phyloP scores from a whole-genome alignment of 2,113 vertebrate genomes.

The Xiphophorus hellerii region DNA sequence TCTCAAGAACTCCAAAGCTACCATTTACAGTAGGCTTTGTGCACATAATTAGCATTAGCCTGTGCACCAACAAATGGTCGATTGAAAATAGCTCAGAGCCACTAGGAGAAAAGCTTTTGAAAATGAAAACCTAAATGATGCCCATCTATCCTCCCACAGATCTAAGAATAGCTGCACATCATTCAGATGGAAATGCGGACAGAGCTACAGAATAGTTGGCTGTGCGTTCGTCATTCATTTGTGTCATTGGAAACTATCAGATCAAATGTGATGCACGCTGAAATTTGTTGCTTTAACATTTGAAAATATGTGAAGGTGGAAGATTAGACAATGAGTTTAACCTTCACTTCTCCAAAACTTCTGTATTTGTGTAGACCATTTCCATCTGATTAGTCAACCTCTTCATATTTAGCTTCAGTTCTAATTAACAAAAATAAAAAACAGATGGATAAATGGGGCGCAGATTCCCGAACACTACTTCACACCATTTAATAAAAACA shows the following conservation, averaged over 20 bases:
- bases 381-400: neutral
- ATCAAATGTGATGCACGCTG: conserved; percentile 56
- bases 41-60: conserved; percentile 66
- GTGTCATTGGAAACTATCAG: conserved; percentile 49
- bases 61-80: conserved; percentile 55
- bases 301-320: conserved; percentile 30
- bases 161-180: conserved; percentile 73
- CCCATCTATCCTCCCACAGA: conserved; percentile 74
- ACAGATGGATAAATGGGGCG: neutral
- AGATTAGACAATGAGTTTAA: conserved; percentile 17
- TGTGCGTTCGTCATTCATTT: conserved; percentile 60
- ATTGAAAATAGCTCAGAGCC: conserved; percentile 67
- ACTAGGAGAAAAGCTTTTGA: conserved; percentile 65
- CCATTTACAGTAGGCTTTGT: conserved; percentile 64
- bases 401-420: neutral
- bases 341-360: conserved; percentile 5
- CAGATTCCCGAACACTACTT: neutral
- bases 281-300: conserved; percentile 40
- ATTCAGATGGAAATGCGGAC: conserved; percentile 78
- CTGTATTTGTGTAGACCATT: neutral
- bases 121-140: conserved; percentile 74
- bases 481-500: neutral
- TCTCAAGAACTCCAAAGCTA: conserved; percentile 44
- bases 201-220: conserved; percentile 61
- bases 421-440: neutral